Evolutionary conservation across 2,113 vertebrate genomes (phyloP).

Genomic region (Garra rufa): DNA sequence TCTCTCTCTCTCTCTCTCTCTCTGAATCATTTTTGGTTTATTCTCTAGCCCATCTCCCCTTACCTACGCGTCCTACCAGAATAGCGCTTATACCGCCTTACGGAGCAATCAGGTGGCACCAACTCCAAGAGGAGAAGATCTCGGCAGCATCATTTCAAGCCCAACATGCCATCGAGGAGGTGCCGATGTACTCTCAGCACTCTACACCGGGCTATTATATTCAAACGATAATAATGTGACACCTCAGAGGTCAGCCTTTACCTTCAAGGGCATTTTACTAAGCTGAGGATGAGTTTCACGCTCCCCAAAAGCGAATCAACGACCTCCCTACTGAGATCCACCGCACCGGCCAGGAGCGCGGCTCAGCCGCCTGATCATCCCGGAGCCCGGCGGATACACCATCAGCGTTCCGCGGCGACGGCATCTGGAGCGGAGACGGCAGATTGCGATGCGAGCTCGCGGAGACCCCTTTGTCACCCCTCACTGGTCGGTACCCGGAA

Average conservation of each 20-base stretch:
- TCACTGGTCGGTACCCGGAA: conserved; percentile 70
- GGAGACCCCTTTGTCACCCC: conserved; percentile 92
- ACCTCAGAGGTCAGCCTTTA: conserved; percentile 25
- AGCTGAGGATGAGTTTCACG: conserved; percentile 83
- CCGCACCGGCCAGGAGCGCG: conserved; percentile 67
- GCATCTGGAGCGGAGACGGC: conserved; percentile 64
- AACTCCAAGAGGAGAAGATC: conserved; percentile 54
- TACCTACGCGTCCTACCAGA: conserved; percentile 43
- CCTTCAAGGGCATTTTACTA: conserved; percentile 18
- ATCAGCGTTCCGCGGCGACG: conserved; percentile 68
- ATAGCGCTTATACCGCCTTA: conserved; percentile 51
- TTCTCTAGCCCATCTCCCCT: conserved; percentile 56
- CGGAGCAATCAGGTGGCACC: conserved; percentile 65
- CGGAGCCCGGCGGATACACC: conserved; percentile 66
- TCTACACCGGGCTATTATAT: not conserved
- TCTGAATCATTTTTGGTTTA: conserved; percentile 35
- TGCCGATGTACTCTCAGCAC: not conserved
- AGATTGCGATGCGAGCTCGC: conserved; percentile 85
- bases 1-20: conserved; percentile 9
- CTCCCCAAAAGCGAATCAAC: conserved; percentile 89
- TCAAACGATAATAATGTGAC: conserved; percentile 19
- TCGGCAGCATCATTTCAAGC: conserved; percentile 36
- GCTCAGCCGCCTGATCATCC: conserved; percentile 64
- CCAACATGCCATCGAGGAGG: conserved; percentile 16
- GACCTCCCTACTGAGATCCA: conserved; percentile 84